Evolutionary conservation across 2,113 vertebrate species (phyloP), one percentile per base, ranked within the genome.

Genomic region (Aplodontia rufa): DNA sequence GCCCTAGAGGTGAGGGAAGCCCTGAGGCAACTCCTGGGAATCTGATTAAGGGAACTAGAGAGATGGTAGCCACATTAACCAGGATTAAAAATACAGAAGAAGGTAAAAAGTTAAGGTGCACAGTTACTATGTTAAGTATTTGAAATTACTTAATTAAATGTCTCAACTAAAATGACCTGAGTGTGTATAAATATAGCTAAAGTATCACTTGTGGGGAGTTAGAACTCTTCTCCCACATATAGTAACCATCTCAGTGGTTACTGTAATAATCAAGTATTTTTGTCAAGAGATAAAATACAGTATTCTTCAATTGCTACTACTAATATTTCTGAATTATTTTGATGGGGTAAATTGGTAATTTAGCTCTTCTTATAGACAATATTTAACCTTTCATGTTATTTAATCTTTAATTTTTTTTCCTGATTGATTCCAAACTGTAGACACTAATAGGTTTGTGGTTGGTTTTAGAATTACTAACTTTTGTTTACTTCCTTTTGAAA

Each of bases 191-290:
- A 85, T 83, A 71, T 12, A 66, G 55, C 55, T 93, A 94, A 91
- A 89, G 30, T 51, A 66, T 55, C 62, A 86, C 37, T 95, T 93
- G 78, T 86, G 79, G 83, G 62, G 79, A 89, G 78, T 88, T 86
- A 81, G 42, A 28, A 92, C 68, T 53, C 51, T 81, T 91, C 74
- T 68, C 37, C 26, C 58, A 96, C 96, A 94, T 7, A 8, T 91
- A 96, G 97, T 85, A 90, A 90, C 40, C 22, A 95, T 30, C 93
- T 91, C 83, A 85, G 49, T 82, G 12, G 95, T 98, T 98, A 96
- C 98, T 96, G 97, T 98, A 97, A 97, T 86, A 98, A 97, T 97
- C 88, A 51, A 90, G 75, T 75, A 74, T 97, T 98, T 97, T 89
- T 53, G 51, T 91, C 40, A 87, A 90, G 62, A 76, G 82, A 55